These are phyloP conservation scores for Bradypodion pumilum DNA, from an alignment of 2,797 vertebrate genomes.

Conservation along the genomic window DNA sequence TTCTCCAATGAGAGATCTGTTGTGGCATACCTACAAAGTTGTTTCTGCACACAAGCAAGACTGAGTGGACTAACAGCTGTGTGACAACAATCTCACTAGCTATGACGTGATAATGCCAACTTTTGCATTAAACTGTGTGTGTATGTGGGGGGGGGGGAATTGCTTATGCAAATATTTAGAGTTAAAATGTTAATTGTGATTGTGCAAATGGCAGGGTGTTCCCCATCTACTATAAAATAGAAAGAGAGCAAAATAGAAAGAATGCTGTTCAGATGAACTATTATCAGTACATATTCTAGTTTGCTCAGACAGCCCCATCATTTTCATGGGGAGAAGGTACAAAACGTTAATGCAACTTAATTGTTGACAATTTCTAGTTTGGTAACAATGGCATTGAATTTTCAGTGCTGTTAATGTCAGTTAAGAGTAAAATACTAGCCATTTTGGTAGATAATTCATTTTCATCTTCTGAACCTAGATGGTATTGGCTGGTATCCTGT, in stretches of 20 bases:
- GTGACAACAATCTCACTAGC: not conserved
- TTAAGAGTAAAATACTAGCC: not conserved
- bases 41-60: not conserved
- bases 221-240: not conserved
- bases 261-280: not conserved
- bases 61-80: not conserved
- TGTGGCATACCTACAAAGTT: not conserved
- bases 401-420: too few species aligned
- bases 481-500: too few species aligned
- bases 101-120: not conserved
- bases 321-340: not conserved
- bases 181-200: not conserved
- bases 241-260: not conserved
- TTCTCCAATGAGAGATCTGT: not conserved
- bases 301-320: not conserved
- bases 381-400: not conserved
- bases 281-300: not conserved
- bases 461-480: not conserved
- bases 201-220: not conserved
- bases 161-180: not conserved
- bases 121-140: not conserved
- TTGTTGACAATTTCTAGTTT: not conserved
- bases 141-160: too few species aligned
- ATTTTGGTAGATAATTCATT: not conserved
- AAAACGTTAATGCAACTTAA: not conserved